Evolutionary conservation across 2,797 vertebrate species (phyloP).

Genomic region (Delichon dasypus): DNA sequence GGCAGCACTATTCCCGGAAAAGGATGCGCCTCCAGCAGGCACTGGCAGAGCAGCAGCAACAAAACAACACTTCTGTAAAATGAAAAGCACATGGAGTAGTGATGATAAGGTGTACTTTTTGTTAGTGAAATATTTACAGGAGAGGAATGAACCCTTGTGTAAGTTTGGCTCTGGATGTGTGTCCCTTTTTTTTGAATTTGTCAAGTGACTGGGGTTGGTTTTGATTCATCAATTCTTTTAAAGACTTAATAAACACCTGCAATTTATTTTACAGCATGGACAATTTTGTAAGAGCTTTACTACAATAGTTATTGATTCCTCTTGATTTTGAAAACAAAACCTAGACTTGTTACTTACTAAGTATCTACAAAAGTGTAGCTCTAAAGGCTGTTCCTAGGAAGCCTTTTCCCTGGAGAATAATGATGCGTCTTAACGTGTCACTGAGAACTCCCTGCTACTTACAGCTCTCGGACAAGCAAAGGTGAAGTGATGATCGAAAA

Average conservation of each 20-base stretch:
- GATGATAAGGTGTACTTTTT: neutral
- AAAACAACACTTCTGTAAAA: conserved; percentile 85
- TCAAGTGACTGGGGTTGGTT: neutral
- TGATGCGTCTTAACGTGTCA: neutral
- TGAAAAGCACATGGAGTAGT: conserved; percentile 57
- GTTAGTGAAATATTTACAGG: neutral
- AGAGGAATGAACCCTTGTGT: neutral
- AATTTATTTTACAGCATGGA: neutral
- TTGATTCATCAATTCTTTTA: neutral
- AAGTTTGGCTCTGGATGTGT: neutral
- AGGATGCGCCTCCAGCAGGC: conserved; percentile 94
- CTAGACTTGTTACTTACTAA: neutral
- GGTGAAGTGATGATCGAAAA: neutral
- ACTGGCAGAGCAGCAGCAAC: conserved; percentile 90
- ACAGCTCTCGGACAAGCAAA: neutral
- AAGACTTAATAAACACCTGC: neutral
- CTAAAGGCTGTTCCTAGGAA: neutral
- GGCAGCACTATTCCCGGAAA: conserved; percentile 96
- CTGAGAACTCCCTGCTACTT: neutral
- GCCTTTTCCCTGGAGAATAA: neutral
- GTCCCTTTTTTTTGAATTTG: neutral
- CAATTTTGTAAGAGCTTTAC: neutral
- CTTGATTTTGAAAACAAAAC: neutral
- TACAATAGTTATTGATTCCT: neutral
- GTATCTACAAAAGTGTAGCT: neutral